Base-by-base conservation (phyloP, 2,888 invertebrate species). In the Therioaphis trifolii region DNA sequence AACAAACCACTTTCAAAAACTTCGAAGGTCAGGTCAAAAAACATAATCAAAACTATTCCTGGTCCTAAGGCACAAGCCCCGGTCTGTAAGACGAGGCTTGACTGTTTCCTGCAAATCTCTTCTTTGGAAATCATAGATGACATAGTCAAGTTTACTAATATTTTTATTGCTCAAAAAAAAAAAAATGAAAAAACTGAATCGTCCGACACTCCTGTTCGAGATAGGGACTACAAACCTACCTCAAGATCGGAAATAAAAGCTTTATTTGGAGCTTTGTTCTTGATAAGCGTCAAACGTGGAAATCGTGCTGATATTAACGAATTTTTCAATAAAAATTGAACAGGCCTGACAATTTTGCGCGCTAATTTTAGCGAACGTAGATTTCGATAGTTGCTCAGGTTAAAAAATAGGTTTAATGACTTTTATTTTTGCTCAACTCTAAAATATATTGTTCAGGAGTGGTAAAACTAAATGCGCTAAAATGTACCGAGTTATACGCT, bases 291-390 rank as follows among this genome's bases (percentile, higher is more conserved):
- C 7, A 68, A 68, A 68, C 66, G 66, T 68, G n/a, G 35, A 68
- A 68, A 68, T 68, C 66, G 66, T 68, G 66, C 66, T 68, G 66
- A 68, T 40, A n/a, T 68, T 35, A 35, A 29, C 29, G 66, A 68
- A 68, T 68, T 68, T 68, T 68, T 68, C 66, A 68, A 68, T 68
- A 68, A 68, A 35, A 40, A 68, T 40, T 29, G 66, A 68, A 68
- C 66, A 68, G 66, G 40, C 35, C 29, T 68, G 40, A 35, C n/a
- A 21, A 40, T 66, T 66, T 29, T 63, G 63, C 63, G 63, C 63
- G 63, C 63, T 35, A 66, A 66, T 49, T 66, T 66, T 68, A 40
- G 66, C n/a, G 66, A 68, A 68, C 40, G 66, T 68, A 68, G 66
- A 68, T 68, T 68, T 68, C 40, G 66, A 68, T 21, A 35, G 29